phyloP scores from a whole-genome alignment of 2,113 vertebrate species.

The Colaptes auratus region DNA sequence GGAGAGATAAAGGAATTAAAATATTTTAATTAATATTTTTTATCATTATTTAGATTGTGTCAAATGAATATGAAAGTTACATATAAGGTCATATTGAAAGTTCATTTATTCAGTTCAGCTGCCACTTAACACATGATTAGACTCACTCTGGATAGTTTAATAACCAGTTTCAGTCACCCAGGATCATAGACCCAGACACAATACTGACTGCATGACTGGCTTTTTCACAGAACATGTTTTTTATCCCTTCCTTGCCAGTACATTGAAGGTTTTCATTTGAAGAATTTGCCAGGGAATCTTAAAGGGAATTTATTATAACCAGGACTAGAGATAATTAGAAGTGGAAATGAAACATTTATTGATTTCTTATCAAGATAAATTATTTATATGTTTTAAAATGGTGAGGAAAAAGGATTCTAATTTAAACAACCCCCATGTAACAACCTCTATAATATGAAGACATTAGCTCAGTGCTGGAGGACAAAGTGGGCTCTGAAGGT shows the following conservation, averaged over 20 bases:
- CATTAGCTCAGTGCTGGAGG: slow-evolving; percentile 20
- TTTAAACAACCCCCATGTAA: slow-evolving; percentile 28
- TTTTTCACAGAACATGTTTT: not conserved
- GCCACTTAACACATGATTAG: not conserved
- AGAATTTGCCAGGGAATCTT: not conserved
- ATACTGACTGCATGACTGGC: not conserved
- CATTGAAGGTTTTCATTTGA: not conserved
- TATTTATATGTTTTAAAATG: slow-evolving; percentile 22
- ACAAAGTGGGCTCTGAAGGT: not conserved
- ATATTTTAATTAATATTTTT: not conserved
- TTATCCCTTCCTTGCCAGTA: not conserved
- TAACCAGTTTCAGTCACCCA: not conserved
- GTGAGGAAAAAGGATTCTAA: not conserved
- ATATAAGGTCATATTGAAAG: not conserved
- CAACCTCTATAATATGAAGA: not conserved
- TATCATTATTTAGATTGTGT: not conserved
- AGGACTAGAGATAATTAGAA: slow-evolving; percentile 30
- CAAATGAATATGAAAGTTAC: not conserved
- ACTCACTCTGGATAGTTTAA: not conserved
- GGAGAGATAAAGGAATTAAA: not conserved
- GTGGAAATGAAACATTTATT: slow-evolving; percentile 54
- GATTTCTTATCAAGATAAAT: slow-evolving; percentile 36
- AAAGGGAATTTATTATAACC: slow-evolving; percentile 18
- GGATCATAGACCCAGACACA: not conserved
- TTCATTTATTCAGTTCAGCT: not conserved